Percentiles rank a stretch among this genome's conserved stretches.
Evolutionary conservation across 2,888 invertebrate genomes (phyloP).

Genomic region (Athripsodes cinereus): DNA sequence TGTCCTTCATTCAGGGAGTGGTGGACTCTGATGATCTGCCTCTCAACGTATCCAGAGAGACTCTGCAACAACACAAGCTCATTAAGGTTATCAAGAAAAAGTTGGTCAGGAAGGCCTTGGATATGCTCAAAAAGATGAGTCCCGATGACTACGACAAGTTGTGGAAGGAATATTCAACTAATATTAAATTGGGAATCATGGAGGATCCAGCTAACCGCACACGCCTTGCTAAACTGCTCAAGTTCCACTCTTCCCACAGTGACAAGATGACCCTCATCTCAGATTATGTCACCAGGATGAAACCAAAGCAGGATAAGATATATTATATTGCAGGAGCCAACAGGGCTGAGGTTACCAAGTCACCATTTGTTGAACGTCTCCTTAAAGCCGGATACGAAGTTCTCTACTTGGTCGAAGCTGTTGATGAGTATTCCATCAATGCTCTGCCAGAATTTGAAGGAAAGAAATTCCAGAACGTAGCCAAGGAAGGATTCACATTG

Average conservation of each 20-base stretch:
- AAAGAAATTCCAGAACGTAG: conserved; percentile 98
- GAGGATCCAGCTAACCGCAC: conserved; percentile 97
- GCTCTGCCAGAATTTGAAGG: conserved; percentile 97
- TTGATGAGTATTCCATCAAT: conserved; percentile 96
- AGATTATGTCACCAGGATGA: conserved; percentile 94
- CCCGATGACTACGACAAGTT: conserved; percentile 86
- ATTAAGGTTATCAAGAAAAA: conserved; percentile 99
- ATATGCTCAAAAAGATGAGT: conserved; percentile 96
- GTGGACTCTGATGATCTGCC: conserved; percentile 99
- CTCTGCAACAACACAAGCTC: conserved; percentile 96
- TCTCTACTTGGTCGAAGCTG: conserved; percentile 89
- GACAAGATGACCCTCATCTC: conserved; percentile 63
- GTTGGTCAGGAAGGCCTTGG: conserved; percentile 91
- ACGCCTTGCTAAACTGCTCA: conserved; percentile 88
- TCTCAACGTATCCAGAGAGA: conserved; percentile 96
- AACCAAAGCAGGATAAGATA: conserved; percentile 87
- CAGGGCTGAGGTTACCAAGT: conserved; percentile 77
- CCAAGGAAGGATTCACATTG: conserved; percentile 93
- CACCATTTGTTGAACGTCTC: conserved; percentile 94
- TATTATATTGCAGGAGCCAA: conserved; percentile 94
- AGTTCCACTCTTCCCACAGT: conserved; percentile 77
- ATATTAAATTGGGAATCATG: conserved; percentile 93
- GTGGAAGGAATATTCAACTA: conserved; percentile 99
- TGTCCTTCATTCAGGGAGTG: conserved; percentile 92
- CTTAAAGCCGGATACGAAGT: conserved; percentile 93